Conservation (phyloP, 2,888 invertebrate species). For the Timandra comae region DNA sequence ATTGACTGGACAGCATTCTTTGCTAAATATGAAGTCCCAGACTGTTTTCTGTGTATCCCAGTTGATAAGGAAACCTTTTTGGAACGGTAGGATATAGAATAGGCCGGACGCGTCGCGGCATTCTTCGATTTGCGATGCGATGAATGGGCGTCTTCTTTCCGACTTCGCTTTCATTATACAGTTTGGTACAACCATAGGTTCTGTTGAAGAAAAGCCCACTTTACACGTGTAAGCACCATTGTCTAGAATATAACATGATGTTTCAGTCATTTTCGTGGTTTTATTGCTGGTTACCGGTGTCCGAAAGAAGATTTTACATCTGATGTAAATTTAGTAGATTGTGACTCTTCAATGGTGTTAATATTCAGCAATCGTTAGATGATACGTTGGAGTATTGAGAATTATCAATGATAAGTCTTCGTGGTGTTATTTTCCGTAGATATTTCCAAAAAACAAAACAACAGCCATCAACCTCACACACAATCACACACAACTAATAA, state of each 20-base stretch:
- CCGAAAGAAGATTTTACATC: too few species aligned
- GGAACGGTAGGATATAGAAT: constrained; percentile 94
- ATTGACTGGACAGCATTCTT: constrained; percentile 87
- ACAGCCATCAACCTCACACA: too few species aligned
- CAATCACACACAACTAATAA: too few species aligned
- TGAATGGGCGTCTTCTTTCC: constrained; percentile 93
- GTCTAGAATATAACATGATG: constrained; percentile 83
- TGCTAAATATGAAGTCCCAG: constrained; percentile 96
- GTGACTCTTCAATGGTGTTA: too few species aligned
- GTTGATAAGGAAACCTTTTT: constrained; percentile 95
- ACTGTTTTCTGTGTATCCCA: constrained; percentile 97
- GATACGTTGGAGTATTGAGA: too few species aligned
- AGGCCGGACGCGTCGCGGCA: constrained; percentile 97
- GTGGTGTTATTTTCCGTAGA: too few species aligned
- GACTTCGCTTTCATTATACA: constrained; percentile 99
- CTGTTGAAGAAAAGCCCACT: constrained; percentile 84
- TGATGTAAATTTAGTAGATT: too few species aligned
- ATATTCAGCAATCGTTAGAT: too few species aligned
- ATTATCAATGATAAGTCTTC: too few species aligned
- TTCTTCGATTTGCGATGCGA: constrained; percentile 95
- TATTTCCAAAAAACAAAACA: too few species aligned
- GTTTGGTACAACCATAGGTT: constrained; percentile 90
- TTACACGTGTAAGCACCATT: constrained; percentile 93
- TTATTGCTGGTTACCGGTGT: constrained; percentile 31
- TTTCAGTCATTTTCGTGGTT: constrained; percentile 45